A percentile compares a stretch with the other conserved stretches of the same genome.
These are phyloP conservation scores for Oncorhynchus clarkii DNA, from an alignment of 2,113 vertebrate species.

Conservation along the genomic window DNA sequence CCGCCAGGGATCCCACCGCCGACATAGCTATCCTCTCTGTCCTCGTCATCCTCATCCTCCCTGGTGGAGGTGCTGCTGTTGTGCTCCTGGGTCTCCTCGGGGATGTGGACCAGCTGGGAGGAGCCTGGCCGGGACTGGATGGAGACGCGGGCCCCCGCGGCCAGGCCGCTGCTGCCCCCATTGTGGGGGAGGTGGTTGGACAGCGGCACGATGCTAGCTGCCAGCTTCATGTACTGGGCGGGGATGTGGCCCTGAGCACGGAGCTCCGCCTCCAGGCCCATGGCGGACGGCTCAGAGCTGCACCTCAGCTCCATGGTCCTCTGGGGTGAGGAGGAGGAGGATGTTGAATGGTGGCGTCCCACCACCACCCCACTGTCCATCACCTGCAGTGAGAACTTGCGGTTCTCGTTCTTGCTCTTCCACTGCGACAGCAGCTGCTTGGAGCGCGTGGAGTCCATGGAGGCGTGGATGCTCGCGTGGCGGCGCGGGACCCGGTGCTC, in stretches of 20 bases:
- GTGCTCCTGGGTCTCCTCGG: conserved; percentile 88
- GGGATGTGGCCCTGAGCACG: conserved; percentile 63
- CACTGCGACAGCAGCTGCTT: conserved; percentile 96
- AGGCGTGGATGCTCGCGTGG: conserved; percentile 89
- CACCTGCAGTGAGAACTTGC: conserved; percentile 89
- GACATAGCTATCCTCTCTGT: conserved; percentile 65
- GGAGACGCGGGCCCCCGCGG: conserved; percentile 82
- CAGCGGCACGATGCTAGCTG: conserved; percentile 77
- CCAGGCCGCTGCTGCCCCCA: conserved; percentile 70
- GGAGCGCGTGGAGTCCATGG: conserved; percentile 93
- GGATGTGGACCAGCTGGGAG: conserved; percentile 96
- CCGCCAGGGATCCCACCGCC: conserved; percentile 28
- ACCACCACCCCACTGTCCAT: conserved; percentile 80
- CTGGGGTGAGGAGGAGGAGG: conserved; percentile 84
- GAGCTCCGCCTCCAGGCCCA: conserved; percentile 80
- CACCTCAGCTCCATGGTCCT: conserved; percentile 88
- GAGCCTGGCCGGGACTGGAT: conserved; percentile 92
- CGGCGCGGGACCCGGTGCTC: conserved; percentile 82
- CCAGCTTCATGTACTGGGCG: conserved; percentile 87
- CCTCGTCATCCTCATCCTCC: conserved; percentile 69
- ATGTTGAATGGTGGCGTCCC: conserved; percentile 17
- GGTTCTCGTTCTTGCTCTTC: conserved; percentile 92
- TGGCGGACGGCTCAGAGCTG: conserved; percentile 83
- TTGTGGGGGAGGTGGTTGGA: conserved; percentile 67
- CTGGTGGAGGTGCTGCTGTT: conserved; percentile 48